Percentiles rank a stretch among this genome's conserved stretches.
These are phyloP conservation scores for Drosophila pachea DNA, from an alignment of 1,140 invertebrate genomes.

Conservation along the genomic window DNA sequence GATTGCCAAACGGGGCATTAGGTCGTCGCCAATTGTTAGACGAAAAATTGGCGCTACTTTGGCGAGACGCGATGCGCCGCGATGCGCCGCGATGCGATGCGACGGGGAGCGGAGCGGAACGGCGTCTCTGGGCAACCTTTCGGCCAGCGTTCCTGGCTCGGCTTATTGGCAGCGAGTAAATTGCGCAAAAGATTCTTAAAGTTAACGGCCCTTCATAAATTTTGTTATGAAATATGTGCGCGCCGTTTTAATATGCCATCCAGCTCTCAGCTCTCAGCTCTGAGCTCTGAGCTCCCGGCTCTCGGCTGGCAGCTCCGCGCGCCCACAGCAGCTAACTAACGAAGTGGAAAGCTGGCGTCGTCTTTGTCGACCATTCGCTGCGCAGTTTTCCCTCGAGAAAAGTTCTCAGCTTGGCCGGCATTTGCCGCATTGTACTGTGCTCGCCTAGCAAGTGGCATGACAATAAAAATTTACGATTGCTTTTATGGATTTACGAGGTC, in stretches of 20 bases:
- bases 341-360: slow-evolving; percentile 45
- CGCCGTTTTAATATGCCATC: slow-evolving; percentile 67
- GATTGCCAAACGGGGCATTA: slow-evolving; percentile 75
- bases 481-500: slow-evolving; percentile 76
- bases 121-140: slow-evolving; percentile 15
- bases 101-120: slow-evolving; percentile 35
- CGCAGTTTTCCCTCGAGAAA: slow-evolving; percentile 71
- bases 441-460: slow-evolving; percentile 66
- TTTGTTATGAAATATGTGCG: slow-evolving; percentile 77
- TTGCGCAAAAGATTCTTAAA: slow-evolving; percentile 76
- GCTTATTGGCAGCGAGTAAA: slow-evolving; percentile 47
- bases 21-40: slow-evolving; percentile 75
- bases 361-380: slow-evolving; percentile 22
- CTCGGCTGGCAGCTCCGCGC: no score
- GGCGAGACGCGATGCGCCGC: slow-evolving; percentile 52
- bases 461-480: slow-evolving; percentile 77
- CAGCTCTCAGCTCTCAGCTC: not conserved
- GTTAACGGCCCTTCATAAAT: slow-evolving; percentile 77
- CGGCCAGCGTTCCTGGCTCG: slow-evolving; percentile 13
- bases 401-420: slow-evolving; percentile 62
- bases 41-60: slow-evolving; percentile 73
- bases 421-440: slow-evolving; percentile 40
- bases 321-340: slow-evolving; percentile 18
- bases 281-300: not conserved
- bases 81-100: slow-evolving; percentile 40